Percentiles rank a stretch among this genome's conserved stretches.
These are phyloP conservation scores for Metaphire vulgaris DNA, from an alignment of 1,140 invertebrate genomes.

Conservation along the genomic window DNA sequence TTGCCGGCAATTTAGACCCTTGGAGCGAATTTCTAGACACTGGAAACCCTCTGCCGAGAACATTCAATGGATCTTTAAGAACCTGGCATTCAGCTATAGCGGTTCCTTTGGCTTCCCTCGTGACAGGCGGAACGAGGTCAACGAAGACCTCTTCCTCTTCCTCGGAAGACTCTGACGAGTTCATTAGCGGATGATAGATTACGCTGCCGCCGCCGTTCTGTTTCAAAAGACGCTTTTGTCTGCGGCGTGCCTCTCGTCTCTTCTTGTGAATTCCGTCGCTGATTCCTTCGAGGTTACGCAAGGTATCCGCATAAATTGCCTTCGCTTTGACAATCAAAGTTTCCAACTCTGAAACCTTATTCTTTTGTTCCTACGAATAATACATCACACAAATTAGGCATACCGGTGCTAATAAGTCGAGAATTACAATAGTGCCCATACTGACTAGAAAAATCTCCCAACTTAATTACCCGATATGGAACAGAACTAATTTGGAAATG, in stretches of 20 bases:
- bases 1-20: too few relatives aligned
- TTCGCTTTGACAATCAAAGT: conserved; percentile 68
- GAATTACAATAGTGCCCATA: too few relatives aligned
- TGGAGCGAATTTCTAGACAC: not conserved
- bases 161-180: not conserved
- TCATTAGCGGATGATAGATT: conserved; percentile 13
- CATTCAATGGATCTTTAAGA: not conserved
- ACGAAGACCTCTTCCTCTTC: conserved; percentile 14
- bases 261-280: conserved; percentile 83
- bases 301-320: conserved; percentile 72
- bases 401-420: too few relatives aligned
- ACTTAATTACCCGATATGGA: too few relatives aligned
- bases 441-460: too few relatives aligned
- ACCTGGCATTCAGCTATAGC: not conserved
- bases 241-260: conserved; percentile 41
- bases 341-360: conserved; percentile 71
- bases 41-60: not conserved
- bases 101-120: not conserved
- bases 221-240: conserved; percentile 33
- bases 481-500: too few relatives aligned
- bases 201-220: not conserved
- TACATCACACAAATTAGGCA: too few relatives aligned
- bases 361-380: conserved; percentile 74
- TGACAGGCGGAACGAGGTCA: not conserved
- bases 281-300: conserved; percentile 79